These are phyloP conservation scores for Drosophila mulleri DNA, from an alignment of 2,888 invertebrate genomes.

Conservation along the genomic window DNA sequence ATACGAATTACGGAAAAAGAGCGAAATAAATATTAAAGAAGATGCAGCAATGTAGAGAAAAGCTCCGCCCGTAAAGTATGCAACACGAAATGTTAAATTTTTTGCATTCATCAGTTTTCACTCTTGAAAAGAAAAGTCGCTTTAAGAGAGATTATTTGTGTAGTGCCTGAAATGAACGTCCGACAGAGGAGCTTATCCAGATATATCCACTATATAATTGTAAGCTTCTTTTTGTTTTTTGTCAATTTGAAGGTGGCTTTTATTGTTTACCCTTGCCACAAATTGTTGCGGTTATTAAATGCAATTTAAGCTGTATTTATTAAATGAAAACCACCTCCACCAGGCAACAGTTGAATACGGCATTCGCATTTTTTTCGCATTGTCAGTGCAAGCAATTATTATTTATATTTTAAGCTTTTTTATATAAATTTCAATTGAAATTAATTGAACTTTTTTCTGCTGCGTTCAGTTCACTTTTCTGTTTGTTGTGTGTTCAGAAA, in stretches of 20 bases:
- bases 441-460: conserved; percentile 20
- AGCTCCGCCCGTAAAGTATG: conserved; percentile 54
- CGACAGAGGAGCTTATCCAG: not conserved
- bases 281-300: conserved; percentile 66
- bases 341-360: conserved; percentile 40
- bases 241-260: conserved; percentile 5
- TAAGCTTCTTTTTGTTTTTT: conserved; percentile 1
- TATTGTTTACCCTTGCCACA: conserved; percentile 24
- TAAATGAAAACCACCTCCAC: conserved; percentile 53
- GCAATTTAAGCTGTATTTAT: conserved; percentile 69
- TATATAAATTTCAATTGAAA: conserved; percentile 41
- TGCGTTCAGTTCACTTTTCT: conserved; percentile 1
- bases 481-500: conserved; percentile 28
- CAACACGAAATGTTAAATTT: conserved; percentile 47
- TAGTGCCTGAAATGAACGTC: not conserved
- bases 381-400: conserved; percentile 40
- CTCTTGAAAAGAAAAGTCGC: not conserved
- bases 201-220: conserved; percentile 6
- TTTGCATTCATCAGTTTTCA: conserved; percentile 1
- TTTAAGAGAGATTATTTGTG: conserved; percentile 3
- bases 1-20: conserved; percentile 33
- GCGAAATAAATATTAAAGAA: conserved; percentile 41
- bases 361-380: conserved; percentile 61
- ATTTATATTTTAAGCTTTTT: conserved; percentile 5
- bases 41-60: conserved; percentile 43